Base-by-base conservation (phyloP, 2,113 vertebrate species). In the Micronisus gabar region DNA sequence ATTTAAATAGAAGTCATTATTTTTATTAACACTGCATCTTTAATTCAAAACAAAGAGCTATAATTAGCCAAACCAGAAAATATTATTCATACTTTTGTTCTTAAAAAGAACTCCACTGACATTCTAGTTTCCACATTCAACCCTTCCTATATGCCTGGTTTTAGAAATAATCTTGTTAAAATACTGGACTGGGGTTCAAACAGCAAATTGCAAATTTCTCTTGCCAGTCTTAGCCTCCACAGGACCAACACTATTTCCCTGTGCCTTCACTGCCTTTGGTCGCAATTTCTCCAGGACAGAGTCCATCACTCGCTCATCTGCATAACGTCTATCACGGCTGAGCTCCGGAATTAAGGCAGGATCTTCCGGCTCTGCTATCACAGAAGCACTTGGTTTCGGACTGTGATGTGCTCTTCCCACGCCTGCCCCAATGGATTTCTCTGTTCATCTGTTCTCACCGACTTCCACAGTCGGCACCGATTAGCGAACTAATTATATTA, bases 281-380 rank as follows among this genome's bases (percentile, higher is more conserved):
- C 1, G 2, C 8, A 5, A 52, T 17, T 4, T 25, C 71, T 65
- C 15, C n/a, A 41, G 32, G 41, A 22, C 40, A 52, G 45, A 65
- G 53, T 5, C 65, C 45, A 22, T 13, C 5, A 3, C 84, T 29
- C 11, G 5, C 56, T 41, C 10, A 3, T 5, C 79, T 30, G 47
- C 1, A 3, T 11, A 38, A 38, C 2, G 0, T 6, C 55, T 7
- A 43, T 53, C 15, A 1, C 6, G 1, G 50, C 48, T 11, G 30
- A 61, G 53, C 61, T n/a, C 22, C 1, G 34, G 47, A 53, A 30
- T 15, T 11, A 27, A 18, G 26, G 70, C 15, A 70, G 56, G 34
- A 67, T 25, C 62, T 68, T 15, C 55, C 5, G 7, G 36, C 45
- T 38, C 67, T 14, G 53, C 43, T 25, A 0, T 4, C 25, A 38